These are phyloP conservation scores for Disparrhopalites patrizii DNA, from an alignment of 2,888 invertebrate species.

Conservation along the genomic window DNA sequence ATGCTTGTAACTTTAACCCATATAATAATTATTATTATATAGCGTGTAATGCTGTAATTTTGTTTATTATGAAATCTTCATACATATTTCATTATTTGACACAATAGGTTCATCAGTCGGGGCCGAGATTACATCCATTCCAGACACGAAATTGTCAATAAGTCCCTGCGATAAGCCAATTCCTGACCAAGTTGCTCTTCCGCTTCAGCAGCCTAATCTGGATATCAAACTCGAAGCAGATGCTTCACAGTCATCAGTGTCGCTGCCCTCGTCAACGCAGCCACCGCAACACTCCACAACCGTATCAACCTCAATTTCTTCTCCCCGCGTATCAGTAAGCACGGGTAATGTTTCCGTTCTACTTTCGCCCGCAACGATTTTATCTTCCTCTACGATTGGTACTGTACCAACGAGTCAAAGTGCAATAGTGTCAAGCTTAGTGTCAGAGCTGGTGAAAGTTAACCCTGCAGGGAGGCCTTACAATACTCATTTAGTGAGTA, in stretches of 20 bases:
- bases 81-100: slow-evolving; percentile 9
- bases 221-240: background rate
- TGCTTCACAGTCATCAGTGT: slow-evolving; percentile 3
- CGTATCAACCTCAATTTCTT: background rate
- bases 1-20: too few relatives aligned
- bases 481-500: background rate
- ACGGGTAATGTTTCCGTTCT: background rate
- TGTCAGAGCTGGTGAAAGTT: slow-evolving; percentile 22
- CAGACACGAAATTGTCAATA: slow-evolving; percentile 28
- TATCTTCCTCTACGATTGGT: background rate
- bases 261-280: background rate
- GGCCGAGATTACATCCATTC: slow-evolving; percentile 30
- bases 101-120: slow-evolving; percentile 28
- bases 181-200: slow-evolving; percentile 25
- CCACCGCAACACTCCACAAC: background rate
- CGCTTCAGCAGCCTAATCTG: background rate
- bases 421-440: slow-evolving; percentile 24
- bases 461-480: background rate
- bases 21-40: background rate
- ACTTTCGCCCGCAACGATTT: too few relatives aligned
- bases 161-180: slow-evolving; percentile 12
- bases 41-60: background rate
- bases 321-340: too few relatives aligned
- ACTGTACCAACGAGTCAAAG: slow-evolving; percentile 20
- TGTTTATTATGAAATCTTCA: background rate